Evolutionary conservation across 2,113 vertebrate genomes (phyloP).

Genomic region (Toxotes jaculatrix): DNA sequence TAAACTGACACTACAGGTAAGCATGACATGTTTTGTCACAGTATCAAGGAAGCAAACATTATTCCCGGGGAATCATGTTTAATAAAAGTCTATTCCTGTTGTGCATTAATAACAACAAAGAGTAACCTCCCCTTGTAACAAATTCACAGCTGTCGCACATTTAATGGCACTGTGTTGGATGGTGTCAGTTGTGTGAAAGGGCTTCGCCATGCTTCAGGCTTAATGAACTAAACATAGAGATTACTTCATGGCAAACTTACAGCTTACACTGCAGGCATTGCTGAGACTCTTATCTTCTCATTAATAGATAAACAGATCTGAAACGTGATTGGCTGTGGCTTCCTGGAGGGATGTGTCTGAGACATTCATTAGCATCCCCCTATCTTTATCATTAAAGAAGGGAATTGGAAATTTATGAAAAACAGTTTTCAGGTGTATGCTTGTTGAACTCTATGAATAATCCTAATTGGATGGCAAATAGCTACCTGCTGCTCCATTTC

Average conservation of each 20-base stretch:
- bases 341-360: conserved; percentile 56
- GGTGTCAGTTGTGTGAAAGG: conserved; percentile 44
- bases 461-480: conserved; percentile 74
- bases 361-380: conserved; percentile 52
- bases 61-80: conserved; percentile 11
- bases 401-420: conserved; percentile 58
- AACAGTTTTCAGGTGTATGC: conserved; percentile 66
- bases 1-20: conserved; percentile 21
- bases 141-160: conserved; percentile 48
- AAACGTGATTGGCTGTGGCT: conserved; percentile 62
- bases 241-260: conserved; percentile 52
- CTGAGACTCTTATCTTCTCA: conserved; percentile 64
- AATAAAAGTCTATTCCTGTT: conserved; percentile 27
- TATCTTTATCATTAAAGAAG: conserved; percentile 67
- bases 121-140: conserved; percentile 20
- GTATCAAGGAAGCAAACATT: neutral
- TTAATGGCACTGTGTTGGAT: conserved; percentile 23
- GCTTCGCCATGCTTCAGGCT: conserved; percentile 38
- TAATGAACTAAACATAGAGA: conserved; percentile 64
- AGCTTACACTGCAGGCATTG: conserved; percentile 51
- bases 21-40: neutral
- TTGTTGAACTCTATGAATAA: conserved; percentile 62
- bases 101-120: conserved; percentile 45
- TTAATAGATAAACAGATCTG: conserved; percentile 72
- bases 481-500: conserved; percentile 63